phyloP scores from a whole-genome alignment of 2,113 vertebrate species.

The Anthoscopus minutus region DNA sequence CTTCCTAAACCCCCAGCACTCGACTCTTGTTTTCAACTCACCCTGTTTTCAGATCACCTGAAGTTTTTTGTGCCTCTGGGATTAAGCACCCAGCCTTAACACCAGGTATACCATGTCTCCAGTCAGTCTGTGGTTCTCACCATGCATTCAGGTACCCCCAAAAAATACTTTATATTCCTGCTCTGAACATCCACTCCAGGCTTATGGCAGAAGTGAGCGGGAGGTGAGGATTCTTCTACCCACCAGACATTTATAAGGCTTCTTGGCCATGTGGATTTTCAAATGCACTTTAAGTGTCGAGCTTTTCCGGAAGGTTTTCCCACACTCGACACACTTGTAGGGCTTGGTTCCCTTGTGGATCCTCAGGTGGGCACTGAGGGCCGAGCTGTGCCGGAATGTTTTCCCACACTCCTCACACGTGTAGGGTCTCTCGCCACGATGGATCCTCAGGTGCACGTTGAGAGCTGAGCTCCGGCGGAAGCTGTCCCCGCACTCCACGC shows the following conservation, averaged over 20 bases:
- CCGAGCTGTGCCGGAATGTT: conserved; percentile 62
- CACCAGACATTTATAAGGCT: conserved; percentile 75
- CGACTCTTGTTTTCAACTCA: no score
- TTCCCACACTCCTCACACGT: conserved; percentile 32
- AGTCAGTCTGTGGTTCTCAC: background rate
- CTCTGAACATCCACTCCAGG: background rate
- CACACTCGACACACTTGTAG: conserved; percentile 33
- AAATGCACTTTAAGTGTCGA: conserved; percentile 71
- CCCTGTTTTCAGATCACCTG: background rate
- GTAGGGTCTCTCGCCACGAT: conserved; percentile 16
- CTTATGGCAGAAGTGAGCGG: background rate
- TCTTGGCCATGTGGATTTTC: conserved; percentile 78
- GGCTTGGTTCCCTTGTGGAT: conserved; percentile 61
- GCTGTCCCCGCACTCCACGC: conserved; percentile 24
- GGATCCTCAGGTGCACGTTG: conserved; percentile 26
- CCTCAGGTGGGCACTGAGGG: conserved; percentile 62
- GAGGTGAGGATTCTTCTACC: conserved; percentile 47
- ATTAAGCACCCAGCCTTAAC: background rate
- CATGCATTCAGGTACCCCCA: background rate
- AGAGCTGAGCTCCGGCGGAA: conserved; percentile 38
- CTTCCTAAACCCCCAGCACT: background rate
- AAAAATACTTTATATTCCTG: background rate
- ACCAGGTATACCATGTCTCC: accelerated
- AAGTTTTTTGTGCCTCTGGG: background rate
- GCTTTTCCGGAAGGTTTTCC: conserved; percentile 58